Evolutionary conservation across 1,140 invertebrate genomes (phyloP).

Genomic region (Drosophila tani): DNA sequence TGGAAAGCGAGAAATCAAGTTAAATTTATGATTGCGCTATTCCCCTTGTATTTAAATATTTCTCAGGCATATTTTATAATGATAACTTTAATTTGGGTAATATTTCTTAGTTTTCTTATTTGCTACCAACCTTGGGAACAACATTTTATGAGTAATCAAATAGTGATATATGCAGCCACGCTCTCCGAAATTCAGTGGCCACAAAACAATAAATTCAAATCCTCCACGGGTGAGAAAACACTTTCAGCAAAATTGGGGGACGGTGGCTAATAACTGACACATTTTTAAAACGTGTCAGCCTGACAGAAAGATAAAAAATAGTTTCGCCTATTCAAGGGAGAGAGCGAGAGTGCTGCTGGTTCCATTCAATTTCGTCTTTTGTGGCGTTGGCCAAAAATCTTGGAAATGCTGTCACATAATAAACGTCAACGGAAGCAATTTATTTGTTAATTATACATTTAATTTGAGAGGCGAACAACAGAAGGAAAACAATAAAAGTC

Average conservation of each 20-base stretch:
- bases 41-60: conserved; percentile 15
- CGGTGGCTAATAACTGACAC: conserved; percentile 23
- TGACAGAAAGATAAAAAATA: conserved; percentile 26
- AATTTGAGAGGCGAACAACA: conserved; percentile 68
- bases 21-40: conserved; percentile 1
- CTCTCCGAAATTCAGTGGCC: not conserved
- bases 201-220: conserved; percentile 29
- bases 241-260: conserved; percentile 2
- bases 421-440: conserved; percentile 79
- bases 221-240: conserved; percentile 11
- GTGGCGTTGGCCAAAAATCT: conserved; percentile 36
- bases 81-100: conserved; percentile 27
- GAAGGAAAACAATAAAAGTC: conserved; percentile 48
- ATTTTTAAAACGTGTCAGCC: conserved; percentile 25
- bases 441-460: conserved; percentile 80
- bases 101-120: conserved; percentile 17
- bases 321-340: conserved; percentile 11
- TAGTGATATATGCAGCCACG: conserved; percentile 12
- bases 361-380: conserved; percentile 30
- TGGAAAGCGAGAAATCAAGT: not conserved
- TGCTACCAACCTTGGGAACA: not conserved
- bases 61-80: conserved; percentile 17
- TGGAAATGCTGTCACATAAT: conserved; percentile 61
- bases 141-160: conserved; percentile 28
- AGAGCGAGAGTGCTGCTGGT: not conserved